phyloP scores from a whole-genome alignment of 2,113 vertebrate species.

The Alethe diademata region DNA sequence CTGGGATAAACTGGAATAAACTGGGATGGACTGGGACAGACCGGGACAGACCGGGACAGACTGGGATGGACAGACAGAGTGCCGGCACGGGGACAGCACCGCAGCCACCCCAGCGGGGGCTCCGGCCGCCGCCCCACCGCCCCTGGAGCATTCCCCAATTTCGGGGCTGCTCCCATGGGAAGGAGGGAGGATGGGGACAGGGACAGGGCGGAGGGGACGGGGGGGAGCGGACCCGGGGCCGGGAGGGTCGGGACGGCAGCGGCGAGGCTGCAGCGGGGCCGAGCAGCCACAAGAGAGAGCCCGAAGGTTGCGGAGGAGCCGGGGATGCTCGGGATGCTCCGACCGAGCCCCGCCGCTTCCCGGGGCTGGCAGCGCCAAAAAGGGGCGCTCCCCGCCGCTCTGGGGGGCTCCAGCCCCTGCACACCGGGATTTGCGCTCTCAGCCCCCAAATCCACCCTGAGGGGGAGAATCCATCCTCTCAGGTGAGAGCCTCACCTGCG shows the following conservation, averaged over 20 bases:
- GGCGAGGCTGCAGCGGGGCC: conserved; percentile 19
- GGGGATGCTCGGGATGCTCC: neutral
- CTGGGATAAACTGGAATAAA: neutral
- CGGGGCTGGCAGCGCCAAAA: neutral
- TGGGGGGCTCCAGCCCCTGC: fast-evolving
- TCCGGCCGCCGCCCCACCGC: fast-evolving
- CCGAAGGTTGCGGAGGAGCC: conserved; percentile 33
- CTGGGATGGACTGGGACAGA: too few relatives aligned
- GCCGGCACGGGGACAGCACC: fast-evolving
- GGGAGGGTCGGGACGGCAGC: neutral
- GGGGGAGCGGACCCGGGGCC: neutral
- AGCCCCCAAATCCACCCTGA: neutral
- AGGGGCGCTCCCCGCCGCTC: neutral
- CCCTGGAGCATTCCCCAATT: fast-evolving
- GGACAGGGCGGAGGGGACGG: neutral
- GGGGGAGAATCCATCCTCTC: too few relatives aligned
- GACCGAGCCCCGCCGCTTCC: neutral
- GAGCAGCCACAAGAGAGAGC: conserved; percentile 66
- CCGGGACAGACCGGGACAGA: neutral
- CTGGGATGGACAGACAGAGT: neutral
- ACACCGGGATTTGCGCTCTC: neutral
- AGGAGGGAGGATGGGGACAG: neutral
- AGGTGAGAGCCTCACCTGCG: neutral
- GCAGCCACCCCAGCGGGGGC: fast-evolving
- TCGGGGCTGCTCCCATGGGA: fast-evolving